Evolutionary conservation across 2,888 invertebrate species (phyloP).

Genomic region (Lycophotia porphyrea): DNA sequence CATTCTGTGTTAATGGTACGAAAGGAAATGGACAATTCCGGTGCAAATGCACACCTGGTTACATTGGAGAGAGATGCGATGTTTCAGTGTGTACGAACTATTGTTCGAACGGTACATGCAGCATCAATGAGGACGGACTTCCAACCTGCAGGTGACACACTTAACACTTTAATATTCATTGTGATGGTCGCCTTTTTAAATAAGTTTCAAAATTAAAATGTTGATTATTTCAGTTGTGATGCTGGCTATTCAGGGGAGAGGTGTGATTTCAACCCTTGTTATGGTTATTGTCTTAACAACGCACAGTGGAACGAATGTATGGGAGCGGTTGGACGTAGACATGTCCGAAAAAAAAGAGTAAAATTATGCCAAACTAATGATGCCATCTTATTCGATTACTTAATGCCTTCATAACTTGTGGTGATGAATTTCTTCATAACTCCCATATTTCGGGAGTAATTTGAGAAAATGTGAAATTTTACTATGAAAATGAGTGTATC

Average conservation of each 20-base stretch:
- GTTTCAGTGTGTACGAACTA: constrained; percentile 4
- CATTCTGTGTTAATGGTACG: not conserved
- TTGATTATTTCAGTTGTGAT: constrained; percentile 1
- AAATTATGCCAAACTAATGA: too few relatives aligned
- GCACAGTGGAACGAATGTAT: too few relatives aligned
- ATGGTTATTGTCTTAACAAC: too few relatives aligned
- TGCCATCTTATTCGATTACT: too few relatives aligned
- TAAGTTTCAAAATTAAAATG: too few relatives aligned
- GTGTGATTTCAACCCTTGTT: not conserved
- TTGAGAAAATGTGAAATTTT: too few relatives aligned
- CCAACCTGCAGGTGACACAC: constrained; percentile 9
- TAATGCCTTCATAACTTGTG: too few relatives aligned
- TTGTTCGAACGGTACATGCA: not conserved
- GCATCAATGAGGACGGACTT: not conserved
- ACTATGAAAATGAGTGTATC: too few relatives aligned
- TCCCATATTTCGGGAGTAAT: too few relatives aligned
- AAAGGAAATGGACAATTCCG: not conserved
- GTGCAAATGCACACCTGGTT: not conserved
- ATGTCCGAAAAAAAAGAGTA: too few relatives aligned
- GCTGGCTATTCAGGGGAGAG: not conserved
- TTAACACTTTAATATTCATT: not conserved
- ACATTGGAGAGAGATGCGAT: constrained; percentile 4
- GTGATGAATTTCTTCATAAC: too few relatives aligned
- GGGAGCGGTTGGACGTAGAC: too few relatives aligned
- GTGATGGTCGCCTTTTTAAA: not conserved